Base-by-base conservation (phyloP, 2,888 invertebrate genomes). In the Synergus japonicus region DNA sequence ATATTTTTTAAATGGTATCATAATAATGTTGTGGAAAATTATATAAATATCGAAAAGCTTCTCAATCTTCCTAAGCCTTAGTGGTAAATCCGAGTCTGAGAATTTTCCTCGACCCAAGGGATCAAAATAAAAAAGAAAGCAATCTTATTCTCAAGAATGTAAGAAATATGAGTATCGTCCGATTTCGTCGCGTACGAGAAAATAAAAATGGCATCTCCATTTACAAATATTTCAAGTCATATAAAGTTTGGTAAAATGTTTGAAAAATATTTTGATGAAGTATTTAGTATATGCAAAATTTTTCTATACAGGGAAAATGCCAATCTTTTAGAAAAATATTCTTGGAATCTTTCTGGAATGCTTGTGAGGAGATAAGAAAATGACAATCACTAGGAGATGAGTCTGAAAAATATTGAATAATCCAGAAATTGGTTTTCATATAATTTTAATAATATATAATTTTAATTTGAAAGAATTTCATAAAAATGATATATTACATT, bases 101-200 rank as follows among this genome's bases (percentile, higher is more conserved):
- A 67, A 29, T 12, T 46, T 69, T 69, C 15, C 22, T n/a, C 67
- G 18, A 49, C 46, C 29, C 46, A 13, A 44, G 13, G 67, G 67
- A 69, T 49, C 67, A 22, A 46, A 69, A 46, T 29, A 46, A 46
- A 22, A 44, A 43, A 66, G 18, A 69, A 29, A 49, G 29, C 29
- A 49, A 69, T 69, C 67, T 69, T 69, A 69, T 46, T 29, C 29
- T 69, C 9, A 18, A 46, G 12, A 69, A 46, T 13, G 65, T 66
- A 46, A 69, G 15, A 69, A 69, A 69, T 69, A 29, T 29, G 46
- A 15, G 46, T 22, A 44, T 69, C 67, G 46, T 49, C 46, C 29
- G 13, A 29, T 29, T 29, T 49, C 29, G 29, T 69, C 29, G 15
- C 29, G 15, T 46, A 49, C 29, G 29, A 69, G 29, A 69, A 18